Base-by-base conservation (phyloP, 2,888 invertebrate species). In the Eupelmus urozonus region DNA sequence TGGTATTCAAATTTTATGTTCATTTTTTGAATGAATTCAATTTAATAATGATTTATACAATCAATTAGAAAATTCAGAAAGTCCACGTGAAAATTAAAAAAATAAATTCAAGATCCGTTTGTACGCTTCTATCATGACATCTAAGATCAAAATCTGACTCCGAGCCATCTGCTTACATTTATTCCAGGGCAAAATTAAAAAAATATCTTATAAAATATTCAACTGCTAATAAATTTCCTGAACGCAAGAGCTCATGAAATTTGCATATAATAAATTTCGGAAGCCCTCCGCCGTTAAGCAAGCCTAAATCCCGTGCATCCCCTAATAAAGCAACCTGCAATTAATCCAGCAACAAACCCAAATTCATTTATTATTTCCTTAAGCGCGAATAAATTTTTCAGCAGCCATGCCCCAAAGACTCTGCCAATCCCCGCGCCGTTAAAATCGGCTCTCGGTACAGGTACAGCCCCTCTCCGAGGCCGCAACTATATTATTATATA, bases 401-500 rank as follows among this genome's bases (percentile, higher is more conserved):
- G 13, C 16, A 45, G 13, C 16, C 16, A 45, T 45, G 16, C 45
- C 9, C 45, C 45, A 16, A 13, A 16, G 16, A 45, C 9, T 7
- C 16, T 45, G 13, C 45, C 45, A 16, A 45, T 13, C 45, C 16
- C 13, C 45, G 11, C n/a, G 5, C 40, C 42, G 25, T 65, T 65
- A 51, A 51, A 42, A 29, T 57, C 42, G 55, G 13, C 42, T 34
- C 40, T 40, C 20, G 3, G 20, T n/a, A 1, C 53, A 55, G 20
- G 34, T 40, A 42, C 3, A 25, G 11, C 4, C 4, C 65, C 18
- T n/a, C n/a, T n/a, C n/a, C n/a, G n/a, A n/a, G n/a, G 20, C 4
- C 40, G 16, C 45, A 73, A 65, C 57, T 65, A 57, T 63, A 76
- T 76, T 57, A 76, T 71, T 70, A 71, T 49, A 70, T n/a, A n/a